Evolutionary conservation across 2,888 invertebrate species (phyloP), one percentile per base, ranked within the genome.

Genomic region (Zootermopsis nevadensis): DNA sequence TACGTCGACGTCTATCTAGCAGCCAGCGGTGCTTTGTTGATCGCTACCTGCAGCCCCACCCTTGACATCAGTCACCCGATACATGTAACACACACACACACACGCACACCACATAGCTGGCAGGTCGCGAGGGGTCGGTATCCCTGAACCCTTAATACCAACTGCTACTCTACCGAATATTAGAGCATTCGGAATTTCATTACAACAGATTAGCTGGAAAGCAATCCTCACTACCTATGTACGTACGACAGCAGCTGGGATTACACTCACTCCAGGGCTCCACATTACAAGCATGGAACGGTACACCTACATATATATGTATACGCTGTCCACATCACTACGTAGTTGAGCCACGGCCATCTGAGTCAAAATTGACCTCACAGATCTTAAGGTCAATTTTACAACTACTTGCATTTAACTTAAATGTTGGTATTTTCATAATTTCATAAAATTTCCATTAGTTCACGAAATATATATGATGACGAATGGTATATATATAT

Each of bases 121-220:
- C 60, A 60, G 60, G 60, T 60, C 27, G 60, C 76, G 77, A 31
- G 48, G 53, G 53, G 77, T 77, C 33, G 69, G 69, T 15, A 67
- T 33, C 31, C 60, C 60, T 60, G 33, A 35, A 30, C 53, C 48
- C 66, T 76, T 82, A 82, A 82, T 82, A 69, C 55, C 83, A 38
- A 66, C 76, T 82, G 67, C 60, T 66, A 66, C 80, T 69, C 38
- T 69, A 42, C 67, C 33, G 80, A 77, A 83, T 83, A 83, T 83
- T 83, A 80, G 77, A 77, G 76, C 79, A 83, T 83, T 84, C 83
- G 84, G 84, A 84, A 84, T 84, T 84, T 84, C 84, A 84, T 84
- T 84, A 84, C 74, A 82, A 66, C 82, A 82, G 84, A 84, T 84
- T 84, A 84, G 82, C 83, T 60, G 79, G 66, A 48, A 66, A 48